These are phyloP conservation scores for Misgurnus mizolepis DNA, from an alignment of 2,113 vertebrate species.

Conservation along the genomic window DNA sequence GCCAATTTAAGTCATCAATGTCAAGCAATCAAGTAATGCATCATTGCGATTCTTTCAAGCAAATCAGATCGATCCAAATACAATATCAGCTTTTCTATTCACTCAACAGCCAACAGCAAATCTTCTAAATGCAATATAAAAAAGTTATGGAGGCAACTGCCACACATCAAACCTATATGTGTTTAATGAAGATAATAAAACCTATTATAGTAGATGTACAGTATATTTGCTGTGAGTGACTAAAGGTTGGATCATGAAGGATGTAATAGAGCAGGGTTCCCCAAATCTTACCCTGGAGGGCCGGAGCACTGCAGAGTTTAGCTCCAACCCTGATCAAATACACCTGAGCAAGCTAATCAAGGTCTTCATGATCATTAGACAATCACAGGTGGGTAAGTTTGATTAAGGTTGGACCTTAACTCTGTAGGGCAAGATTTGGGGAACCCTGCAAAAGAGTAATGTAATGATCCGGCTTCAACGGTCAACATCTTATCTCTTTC, in stretches of 20 bases:
- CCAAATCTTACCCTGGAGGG: no score
- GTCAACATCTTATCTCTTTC: constrained; percentile 45
- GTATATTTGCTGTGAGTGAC: no score
- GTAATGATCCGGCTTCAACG: constrained; percentile 13
- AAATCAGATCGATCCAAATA: constrained; percentile 41
- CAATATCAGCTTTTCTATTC: constrained; percentile 4
- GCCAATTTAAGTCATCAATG: constrained; percentile 20
- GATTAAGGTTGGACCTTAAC: no score
- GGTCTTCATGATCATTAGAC: no score
- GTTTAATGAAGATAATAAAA: not conserved
- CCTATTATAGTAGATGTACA: not conserved
- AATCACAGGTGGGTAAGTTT: no score
- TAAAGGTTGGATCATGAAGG: not conserved
- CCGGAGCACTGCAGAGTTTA: no score
- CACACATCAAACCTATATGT: not conserved
- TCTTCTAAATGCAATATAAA: not conserved
- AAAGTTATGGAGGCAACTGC: not conserved
- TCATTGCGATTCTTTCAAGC: not conserved
- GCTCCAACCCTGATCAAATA: no score
- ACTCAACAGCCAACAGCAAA: not conserved
- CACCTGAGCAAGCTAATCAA: no score
- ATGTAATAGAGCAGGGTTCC: no score
- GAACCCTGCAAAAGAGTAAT: not conserved
- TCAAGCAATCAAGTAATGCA: constrained; percentile 41
- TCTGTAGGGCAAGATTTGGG: no score